Conservation (phyloP, 1,140 invertebrate genomes). For the Drosophila bifasciata region DNA sequence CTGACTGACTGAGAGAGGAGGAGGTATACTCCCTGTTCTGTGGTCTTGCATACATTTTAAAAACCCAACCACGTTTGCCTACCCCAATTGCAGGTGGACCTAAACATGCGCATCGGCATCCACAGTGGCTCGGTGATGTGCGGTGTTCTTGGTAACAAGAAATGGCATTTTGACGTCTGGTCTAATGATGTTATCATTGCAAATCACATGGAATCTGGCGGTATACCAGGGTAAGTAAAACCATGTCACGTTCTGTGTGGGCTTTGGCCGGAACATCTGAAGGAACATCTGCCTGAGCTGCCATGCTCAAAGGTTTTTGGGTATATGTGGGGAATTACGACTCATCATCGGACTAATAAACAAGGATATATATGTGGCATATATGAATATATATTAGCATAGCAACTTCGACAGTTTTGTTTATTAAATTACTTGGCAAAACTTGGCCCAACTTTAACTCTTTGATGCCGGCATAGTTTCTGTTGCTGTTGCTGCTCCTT, state of each 20-base stretch:
- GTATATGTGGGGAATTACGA: too few species aligned
- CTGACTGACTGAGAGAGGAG: constrained; percentile 9
- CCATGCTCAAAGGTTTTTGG: not conserved
- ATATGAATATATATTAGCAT: constrained; percentile 1
- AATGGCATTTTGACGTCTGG: constrained; percentile 99
- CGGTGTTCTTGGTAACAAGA: constrained; percentile 95
- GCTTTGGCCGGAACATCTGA: not conserved
- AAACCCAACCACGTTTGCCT: constrained; percentile 15
- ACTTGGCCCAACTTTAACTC: too few species aligned
- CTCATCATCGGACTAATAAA: too few species aligned
- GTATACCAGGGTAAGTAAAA: constrained; percentile 92
- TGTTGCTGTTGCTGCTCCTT: too few species aligned
- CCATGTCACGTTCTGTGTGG: constrained; percentile 49
- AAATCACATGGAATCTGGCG: constrained; percentile 98
- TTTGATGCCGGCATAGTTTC: too few species aligned
- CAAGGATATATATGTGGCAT: too few species aligned
- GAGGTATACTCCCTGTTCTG: constrained; percentile 1
- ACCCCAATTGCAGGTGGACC: constrained; percentile 88
- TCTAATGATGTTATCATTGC: constrained; percentile 98
- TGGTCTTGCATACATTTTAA: constrained; percentile 51
- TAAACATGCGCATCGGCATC: constrained; percentile 98
- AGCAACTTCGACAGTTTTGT: not conserved
- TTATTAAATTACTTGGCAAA: constrained; percentile 16
- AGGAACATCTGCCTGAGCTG: constrained; percentile 11
- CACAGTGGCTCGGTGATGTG: constrained; percentile 97